A percentile compares a stretch with the other conserved stretches of the same genome.
Evolutionary conservation across 2,888 invertebrate genomes (phyloP).

Genomic region (Catotricha subobsoleta): DNA sequence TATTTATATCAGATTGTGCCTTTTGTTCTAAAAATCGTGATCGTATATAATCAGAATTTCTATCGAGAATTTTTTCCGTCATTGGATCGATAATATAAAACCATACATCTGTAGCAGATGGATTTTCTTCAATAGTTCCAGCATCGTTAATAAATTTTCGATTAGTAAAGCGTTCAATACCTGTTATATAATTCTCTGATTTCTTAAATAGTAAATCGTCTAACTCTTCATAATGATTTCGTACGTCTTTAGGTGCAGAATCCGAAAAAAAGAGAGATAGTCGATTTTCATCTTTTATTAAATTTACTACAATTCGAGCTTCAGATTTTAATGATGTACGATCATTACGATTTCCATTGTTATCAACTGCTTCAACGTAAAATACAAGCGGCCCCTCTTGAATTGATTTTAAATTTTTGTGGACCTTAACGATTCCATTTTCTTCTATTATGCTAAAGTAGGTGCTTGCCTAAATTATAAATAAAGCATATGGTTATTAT

Average conservation of each 20-base stretch:
- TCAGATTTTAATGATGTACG: constrained; percentile 27
- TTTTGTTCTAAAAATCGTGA: constrained; percentile 45
- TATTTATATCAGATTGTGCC: constrained; percentile 46
- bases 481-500: neutral
- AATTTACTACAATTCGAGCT: constrained; percentile 36
- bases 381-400: constrained; percentile 56
- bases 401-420: constrained; percentile 51
- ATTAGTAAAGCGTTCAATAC: constrained; percentile 68
- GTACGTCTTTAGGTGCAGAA: constrained; percentile 50
- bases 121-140: constrained; percentile 49
- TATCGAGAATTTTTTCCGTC: constrained; percentile 51
- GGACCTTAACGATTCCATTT: constrained; percentile 59
- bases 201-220: constrained; percentile 33
- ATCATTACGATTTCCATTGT: constrained; percentile 27
- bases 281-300: constrained; percentile 58
- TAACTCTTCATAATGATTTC: constrained; percentile 32
- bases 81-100: constrained; percentile 68
- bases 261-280: constrained; percentile 61
- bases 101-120: constrained; percentile 69
- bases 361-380: constrained; percentile 41
- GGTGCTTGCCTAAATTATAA: constrained; percentile 25
- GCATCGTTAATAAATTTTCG: constrained; percentile 55
- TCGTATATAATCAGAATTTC: constrained; percentile 51
- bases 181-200: constrained; percentile 50
- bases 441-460: constrained; percentile 56